Base-by-base conservation (phyloP, 2,888 invertebrate genomes). In the Herminia tarsipennalis region DNA sequence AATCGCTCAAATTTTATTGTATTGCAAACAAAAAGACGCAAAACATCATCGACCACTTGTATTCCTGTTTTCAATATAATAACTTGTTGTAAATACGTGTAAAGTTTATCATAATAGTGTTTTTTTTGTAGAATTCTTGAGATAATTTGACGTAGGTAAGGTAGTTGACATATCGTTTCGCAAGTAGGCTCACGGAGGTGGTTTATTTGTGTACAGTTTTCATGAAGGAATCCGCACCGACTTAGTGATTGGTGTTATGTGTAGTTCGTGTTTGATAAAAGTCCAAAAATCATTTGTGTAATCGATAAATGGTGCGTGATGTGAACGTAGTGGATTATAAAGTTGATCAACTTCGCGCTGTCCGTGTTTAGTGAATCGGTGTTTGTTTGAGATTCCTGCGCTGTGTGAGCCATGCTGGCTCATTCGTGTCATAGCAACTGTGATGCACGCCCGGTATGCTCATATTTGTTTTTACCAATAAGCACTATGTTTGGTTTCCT, bases 131-230 rank as follows among this genome's bases (percentile, higher is more conserved):
- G 5, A 70, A 58, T 30, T 65, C 53, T 68, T 54, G 64, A 68
- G 70, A 71, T 76, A 69, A 73, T 77, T 85, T 83, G 79, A 84
- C 80, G 78, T 83, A 79, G 75, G 73, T 70, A 73, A 79, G 75
- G 73, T 70, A 73, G 71, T 86, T 87, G 87, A 83, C 86, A 82
- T 83, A 80, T 79, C 81, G 72, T 88, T 87, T 88, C 86, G 84
- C 86, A 87, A 88, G 83, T 83, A 78, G 73, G 79, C 76, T 78
- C 75, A 70, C 74, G 60, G 75, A 79, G 81, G 81, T 85, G 83
- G 80, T 83, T 78, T 85, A 85, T 85, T 86, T 88, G 86, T 88
- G 86, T 88, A 83, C 67, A 54, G 74, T 74, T 22, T 79, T 82
- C 78, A 73, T 81, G 73, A 76, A 80, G 78, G 77, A 73, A 78